Conservation (phyloP, 2,888 invertebrate species). For the Schizaphis graminum region DNA sequence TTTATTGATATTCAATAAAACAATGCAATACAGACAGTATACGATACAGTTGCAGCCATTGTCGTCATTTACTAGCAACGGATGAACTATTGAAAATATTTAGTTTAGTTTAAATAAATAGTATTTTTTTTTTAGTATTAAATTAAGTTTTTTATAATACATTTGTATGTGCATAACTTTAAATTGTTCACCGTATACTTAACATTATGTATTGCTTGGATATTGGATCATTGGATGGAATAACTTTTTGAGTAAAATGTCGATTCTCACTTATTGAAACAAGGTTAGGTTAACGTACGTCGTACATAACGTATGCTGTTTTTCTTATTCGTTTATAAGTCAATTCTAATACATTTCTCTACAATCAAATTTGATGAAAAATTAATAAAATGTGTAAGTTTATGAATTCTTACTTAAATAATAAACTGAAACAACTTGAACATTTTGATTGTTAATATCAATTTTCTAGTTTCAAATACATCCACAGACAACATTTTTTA, state of each 20-base stretch:
- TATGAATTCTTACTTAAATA: background rate
- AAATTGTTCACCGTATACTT: background rate
- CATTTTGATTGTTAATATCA: background rate
- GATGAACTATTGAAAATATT: background rate
- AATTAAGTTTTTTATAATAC: background rate
- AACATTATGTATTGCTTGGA: background rate
- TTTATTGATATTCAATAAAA: background rate
- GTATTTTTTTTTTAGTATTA: background rate
- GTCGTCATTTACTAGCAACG: background rate
- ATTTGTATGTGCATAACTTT: background rate
- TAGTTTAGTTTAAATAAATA: background rate
- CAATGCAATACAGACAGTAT: background rate
- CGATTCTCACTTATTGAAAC: background rate
- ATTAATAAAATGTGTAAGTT: background rate
- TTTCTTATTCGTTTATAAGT: background rate
- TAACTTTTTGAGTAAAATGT: background rate
- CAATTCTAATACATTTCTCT: background rate
- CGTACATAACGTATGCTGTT: background rate
- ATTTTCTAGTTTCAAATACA: background rate
- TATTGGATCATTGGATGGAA: background rate
- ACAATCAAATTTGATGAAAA: background rate
- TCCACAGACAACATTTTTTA: background rate
- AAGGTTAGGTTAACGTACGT: background rate
- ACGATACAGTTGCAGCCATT: background rate
- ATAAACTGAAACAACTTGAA: background rate